Evolutionary conservation across 1,140 invertebrate species (phyloP), one percentile per base, ranked within the genome.

Genomic region (Rhynchophorus ferrugineus): DNA sequence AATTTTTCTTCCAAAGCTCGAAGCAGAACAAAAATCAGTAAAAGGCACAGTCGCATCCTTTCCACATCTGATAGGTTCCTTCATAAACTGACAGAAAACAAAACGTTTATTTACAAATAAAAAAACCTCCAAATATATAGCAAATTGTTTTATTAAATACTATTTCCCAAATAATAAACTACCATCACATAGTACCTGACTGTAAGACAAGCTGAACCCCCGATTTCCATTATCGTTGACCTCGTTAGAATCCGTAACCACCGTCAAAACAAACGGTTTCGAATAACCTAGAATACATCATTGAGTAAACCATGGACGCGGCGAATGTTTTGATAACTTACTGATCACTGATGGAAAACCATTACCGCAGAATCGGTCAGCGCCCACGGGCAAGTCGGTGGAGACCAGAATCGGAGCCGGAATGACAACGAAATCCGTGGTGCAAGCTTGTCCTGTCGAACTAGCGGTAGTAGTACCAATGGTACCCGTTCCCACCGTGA

Each of bases 301-400:
- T n/a, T n/a, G n/a, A n/a, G n/a, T n/a, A n/a, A n/a, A n/a, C n/a
- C n/a, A n/a, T n/a, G n/a, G n/a, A n/a, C n/a, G n/a, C n/a, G n/a
- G n/a, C n/a, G n/a, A n/a, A n/a, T n/a, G n/a, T n/a, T n/a, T n/a
- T n/a, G n/a, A n/a, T n/a, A 19, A 76, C 73, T 75, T 70, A 78
- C 83, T 79, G 24, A 78, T 78, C 39, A 82, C 82, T 19, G 80
- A 66, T 2, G 76, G 69, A 55, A 89, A 81, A 14, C 77, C 80
- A 45, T 83, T 73, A 1, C 85, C 85, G 62, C 87, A 89, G 69
- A 85, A 88, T 38, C 86, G 71, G 60, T 88, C 85, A 8, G 74
- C 75, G 29, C 57, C 58, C 69, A 57, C 24, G 65, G 47, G 0
- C 66, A 58, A 3, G 73, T 48, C 44, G 45, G 62, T 59, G 2